Evolutionary conservation across 2,888 invertebrate genomes (phyloP).

Genomic region (Tupiocoris notatus): DNA sequence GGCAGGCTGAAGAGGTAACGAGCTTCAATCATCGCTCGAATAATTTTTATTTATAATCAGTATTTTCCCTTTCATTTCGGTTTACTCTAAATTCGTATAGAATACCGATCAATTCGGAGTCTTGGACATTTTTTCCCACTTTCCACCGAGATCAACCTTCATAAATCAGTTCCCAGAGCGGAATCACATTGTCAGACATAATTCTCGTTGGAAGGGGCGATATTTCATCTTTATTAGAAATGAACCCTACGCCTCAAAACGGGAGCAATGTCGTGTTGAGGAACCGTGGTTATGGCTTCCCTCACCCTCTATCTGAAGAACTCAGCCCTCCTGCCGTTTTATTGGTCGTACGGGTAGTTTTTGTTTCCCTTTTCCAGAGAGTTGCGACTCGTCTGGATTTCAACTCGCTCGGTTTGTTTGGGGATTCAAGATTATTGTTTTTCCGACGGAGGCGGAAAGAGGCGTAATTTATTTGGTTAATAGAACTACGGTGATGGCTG

Average conservation of each 20-base stretch:
- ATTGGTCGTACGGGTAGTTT: conserved; percentile 28
- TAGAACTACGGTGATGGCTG: too few species aligned
- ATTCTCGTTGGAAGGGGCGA: conserved; percentile 19
- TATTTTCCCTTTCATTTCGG: too few species aligned
- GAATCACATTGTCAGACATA: conserved; percentile 30
- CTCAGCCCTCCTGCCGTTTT: conserved; percentile 15
- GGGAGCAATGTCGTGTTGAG: conserved; percentile 19
- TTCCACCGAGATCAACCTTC: conserved; percentile 17
- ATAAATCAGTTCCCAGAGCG: conserved; percentile 19
- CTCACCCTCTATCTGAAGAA: background rate
- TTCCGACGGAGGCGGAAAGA: too few species aligned
- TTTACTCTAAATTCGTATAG: too few species aligned
- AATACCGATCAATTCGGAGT: too few species aligned
- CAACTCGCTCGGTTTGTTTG: too few species aligned
- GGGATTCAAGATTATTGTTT: too few species aligned
- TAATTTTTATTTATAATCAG: too few species aligned
- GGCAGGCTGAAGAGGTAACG: too few species aligned
- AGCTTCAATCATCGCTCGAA: too few species aligned
- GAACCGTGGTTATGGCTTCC: conserved; percentile 24
- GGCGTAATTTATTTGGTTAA: too few species aligned
- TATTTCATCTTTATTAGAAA: conserved; percentile 40
- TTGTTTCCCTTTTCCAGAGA: conserved; percentile 8
- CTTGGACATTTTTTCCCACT: too few species aligned
- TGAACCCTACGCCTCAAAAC: conserved; percentile 18
- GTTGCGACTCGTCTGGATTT: background rate